phyloP scores from a whole-genome alignment of 2,113 vertebrate genomes.

The Rhizomys pruinosus region DNA sequence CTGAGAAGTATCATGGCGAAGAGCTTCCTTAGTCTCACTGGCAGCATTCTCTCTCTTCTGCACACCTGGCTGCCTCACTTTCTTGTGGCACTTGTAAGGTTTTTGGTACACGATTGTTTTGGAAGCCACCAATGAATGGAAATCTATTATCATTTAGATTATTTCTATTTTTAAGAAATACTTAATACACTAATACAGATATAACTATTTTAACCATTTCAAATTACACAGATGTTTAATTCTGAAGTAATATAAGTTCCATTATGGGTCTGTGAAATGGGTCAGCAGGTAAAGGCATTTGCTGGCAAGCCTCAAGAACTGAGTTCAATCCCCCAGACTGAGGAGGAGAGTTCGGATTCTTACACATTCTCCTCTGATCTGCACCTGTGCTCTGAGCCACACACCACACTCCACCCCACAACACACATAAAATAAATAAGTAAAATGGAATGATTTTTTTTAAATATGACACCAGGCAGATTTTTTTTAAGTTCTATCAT shows the following conservation, averaged over 20 bases:
- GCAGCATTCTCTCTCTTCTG: slow-evolving; percentile 12
- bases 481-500: no score
- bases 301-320: no score
- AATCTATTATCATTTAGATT: slow-evolving; percentile 19
- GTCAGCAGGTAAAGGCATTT: background rate
- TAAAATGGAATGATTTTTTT: background rate
- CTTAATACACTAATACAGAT: slow-evolving; percentile 43
- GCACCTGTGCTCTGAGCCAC: background rate
- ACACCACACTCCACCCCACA: no score
- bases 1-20: background rate
- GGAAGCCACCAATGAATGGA: slow-evolving; percentile 16
- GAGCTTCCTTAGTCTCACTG: background rate
- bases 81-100: slow-evolving; percentile 6
- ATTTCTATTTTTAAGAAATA: slow-evolving; percentile 34
- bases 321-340: background rate
- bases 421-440: background rate
- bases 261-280: background rate
- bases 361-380: background rate
- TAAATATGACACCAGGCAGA: no score
- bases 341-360: background rate
- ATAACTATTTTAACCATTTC: slow-evolving; percentile 61
- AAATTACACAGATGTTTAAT: slow-evolving; percentile 47
- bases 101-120: slow-evolving; percentile 64
- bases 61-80: background rate
- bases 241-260: slow-evolving; percentile 81